Conservation (phyloP, 2,797 vertebrate genomes). For the Alfaro cultratus region DNA sequence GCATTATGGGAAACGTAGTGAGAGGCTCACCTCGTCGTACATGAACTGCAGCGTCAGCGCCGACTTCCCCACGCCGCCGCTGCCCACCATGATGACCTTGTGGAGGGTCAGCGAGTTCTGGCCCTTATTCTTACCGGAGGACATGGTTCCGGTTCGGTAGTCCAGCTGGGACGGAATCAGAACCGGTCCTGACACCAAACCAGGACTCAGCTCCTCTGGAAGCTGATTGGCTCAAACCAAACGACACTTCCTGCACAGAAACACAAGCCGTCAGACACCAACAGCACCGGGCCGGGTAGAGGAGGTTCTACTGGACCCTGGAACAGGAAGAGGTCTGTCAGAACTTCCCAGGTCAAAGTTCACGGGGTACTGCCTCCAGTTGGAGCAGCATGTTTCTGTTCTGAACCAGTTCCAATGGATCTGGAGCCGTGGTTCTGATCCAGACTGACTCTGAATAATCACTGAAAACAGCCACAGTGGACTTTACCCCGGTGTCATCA, state of each 20-base stretch:
- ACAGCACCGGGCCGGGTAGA: too few relatives aligned
- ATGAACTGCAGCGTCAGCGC: conserved; percentile 98
- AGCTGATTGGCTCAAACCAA: not conserved
- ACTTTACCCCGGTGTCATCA: too few relatives aligned
- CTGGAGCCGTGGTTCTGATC: not conserved
- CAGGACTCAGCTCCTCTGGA: not conserved
- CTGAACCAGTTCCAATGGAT: not conserved
- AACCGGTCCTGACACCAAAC: not conserved
- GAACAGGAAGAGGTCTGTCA: not conserved
- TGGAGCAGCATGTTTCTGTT: not conserved
- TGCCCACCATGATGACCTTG: conserved; percentile 98
- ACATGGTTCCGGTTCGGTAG: conserved; percentile 57
- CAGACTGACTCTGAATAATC: too few relatives aligned
- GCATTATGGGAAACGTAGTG: conserved; percentile 10
- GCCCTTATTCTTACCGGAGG: conserved; percentile 86
- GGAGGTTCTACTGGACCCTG: not conserved
- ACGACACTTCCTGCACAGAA: not conserved
- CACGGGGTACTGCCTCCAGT: not conserved
- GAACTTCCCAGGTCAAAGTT: not conserved
- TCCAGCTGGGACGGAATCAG: not conserved
- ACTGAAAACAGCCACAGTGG: too few relatives aligned
- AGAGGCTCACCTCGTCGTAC: conserved; percentile 85
- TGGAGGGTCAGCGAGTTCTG: conserved; percentile 91
- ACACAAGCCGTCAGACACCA: not conserved
- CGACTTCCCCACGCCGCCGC: conserved; percentile 96